These are phyloP conservation scores for Drosophila grimshawi DNA, from an alignment of 1,140 invertebrate species.

Conservation along the genomic window DNA sequence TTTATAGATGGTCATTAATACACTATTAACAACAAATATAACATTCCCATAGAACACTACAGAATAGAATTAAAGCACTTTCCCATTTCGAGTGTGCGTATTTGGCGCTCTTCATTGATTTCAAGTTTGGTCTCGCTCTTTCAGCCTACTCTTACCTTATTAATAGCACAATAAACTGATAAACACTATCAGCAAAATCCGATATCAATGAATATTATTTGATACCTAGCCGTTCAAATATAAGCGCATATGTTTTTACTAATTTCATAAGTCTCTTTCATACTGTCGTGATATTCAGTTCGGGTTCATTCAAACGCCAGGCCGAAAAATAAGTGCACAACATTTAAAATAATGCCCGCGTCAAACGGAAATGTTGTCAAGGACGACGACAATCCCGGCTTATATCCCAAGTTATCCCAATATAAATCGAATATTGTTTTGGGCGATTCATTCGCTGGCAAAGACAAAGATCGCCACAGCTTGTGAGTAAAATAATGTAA, in stretches of 20 bases:
- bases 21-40: not conserved
- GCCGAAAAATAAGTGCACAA: slow-evolving; percentile 4
- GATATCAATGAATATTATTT: slow-evolving; percentile 31
- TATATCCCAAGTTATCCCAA: slow-evolving; percentile 40
- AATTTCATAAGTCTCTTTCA: slow-evolving; percentile 39
- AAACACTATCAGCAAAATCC: slow-evolving; percentile 34
- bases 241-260: slow-evolving; percentile 31
- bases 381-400: slow-evolving; percentile 56
- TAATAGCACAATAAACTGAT: slow-evolving; percentile 44
- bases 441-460: slow-evolving; percentile 47
- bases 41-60: not conserved
- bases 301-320: slow-evolving; percentile 13
- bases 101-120: slow-evolving; percentile 9
- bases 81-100: not conserved
- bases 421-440: slow-evolving; percentile 74
- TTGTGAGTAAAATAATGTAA: slow-evolving; percentile 60
- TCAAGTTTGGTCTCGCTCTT: slow-evolving; percentile 1
- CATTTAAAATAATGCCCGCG: slow-evolving; percentile 50
- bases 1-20: not conserved
- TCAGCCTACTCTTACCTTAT: slow-evolving; percentile 29
- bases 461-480: slow-evolving; percentile 54
- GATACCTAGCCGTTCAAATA: slow-evolving; percentile 37
- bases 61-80: not conserved
- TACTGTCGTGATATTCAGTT: slow-evolving; percentile 28
- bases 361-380: slow-evolving; percentile 59